Evolutionary conservation across 2,797 vertebrate genomes (phyloP).

Genomic region (Lycodopsis pacificus): DNA sequence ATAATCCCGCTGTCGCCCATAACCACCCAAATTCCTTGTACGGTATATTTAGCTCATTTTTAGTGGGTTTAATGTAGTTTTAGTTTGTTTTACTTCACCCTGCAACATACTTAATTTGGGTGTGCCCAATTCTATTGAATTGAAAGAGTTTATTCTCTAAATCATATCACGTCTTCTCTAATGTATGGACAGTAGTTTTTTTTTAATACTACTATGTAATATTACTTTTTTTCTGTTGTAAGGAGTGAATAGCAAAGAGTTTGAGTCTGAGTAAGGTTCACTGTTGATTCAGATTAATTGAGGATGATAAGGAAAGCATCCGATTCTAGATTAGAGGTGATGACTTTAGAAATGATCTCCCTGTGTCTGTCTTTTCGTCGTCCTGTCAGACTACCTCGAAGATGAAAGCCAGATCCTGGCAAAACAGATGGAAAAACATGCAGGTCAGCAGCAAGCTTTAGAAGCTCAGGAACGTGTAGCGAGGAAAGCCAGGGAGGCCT

Average conservation of each 20-base stretch:
- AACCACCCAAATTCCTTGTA: not conserved
- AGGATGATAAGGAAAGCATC: not conserved
- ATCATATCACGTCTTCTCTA: not conserved
- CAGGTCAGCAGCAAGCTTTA: not conserved
- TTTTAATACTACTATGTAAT: not conserved
- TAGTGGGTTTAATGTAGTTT: not conserved
- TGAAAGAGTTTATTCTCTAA: not conserved
- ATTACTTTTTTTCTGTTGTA: not conserved
- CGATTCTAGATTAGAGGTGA: not conserved
- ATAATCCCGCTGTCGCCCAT: not conserved
- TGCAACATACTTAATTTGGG: not conserved
- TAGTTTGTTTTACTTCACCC: not conserved
- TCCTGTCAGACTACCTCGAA: constrained; percentile 69
- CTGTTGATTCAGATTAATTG: not conserved
- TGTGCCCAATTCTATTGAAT: not conserved
- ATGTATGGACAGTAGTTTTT: not conserved
- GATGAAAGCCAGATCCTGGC: constrained; percentile 55
- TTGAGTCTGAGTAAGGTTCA: not conserved
- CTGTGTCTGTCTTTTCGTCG: not conserved
- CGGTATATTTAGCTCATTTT: not conserved
- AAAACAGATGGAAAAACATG: constrained; percentile 59
- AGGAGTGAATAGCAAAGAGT: not conserved
- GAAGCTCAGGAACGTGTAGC: constrained; percentile 18
- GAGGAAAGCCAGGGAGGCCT: constrained; percentile 46
- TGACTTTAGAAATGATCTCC: not conserved